These are phyloP conservation scores for Eufriesea mexicana DNA, from an alignment of 1,140 invertebrate genomes.

Conservation along the genomic window DNA sequence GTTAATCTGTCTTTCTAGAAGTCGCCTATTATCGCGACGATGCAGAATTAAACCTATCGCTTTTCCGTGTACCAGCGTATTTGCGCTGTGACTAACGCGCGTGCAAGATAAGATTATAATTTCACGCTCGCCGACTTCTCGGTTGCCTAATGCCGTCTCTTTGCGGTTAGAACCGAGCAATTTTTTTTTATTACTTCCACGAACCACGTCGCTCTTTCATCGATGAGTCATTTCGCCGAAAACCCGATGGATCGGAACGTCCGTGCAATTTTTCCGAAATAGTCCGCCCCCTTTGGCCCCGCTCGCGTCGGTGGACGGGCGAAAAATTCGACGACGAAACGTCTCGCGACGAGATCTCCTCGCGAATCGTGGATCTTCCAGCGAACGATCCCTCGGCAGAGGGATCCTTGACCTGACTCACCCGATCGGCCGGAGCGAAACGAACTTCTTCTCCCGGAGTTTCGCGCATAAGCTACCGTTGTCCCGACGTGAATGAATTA, in stretches of 20 bases:
- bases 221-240: neutral
- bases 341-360: too few species aligned
- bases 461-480: conserved; percentile 47
- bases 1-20: neutral
- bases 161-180: neutral
- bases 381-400: conserved; percentile 27
- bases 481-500: conserved; percentile 60
- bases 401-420: conserved; percentile 53
- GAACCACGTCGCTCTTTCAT: neutral
- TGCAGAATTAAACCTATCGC: conserved; percentile 44
- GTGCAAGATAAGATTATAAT: conserved; percentile 62
- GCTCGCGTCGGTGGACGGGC: neutral
- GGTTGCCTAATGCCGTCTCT: conserved; percentile 46
- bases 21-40: conserved; percentile 33
- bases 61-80: conserved; percentile 41
- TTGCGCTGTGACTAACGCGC: conserved; percentile 58
- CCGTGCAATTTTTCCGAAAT: neutral
- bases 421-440: conserved; percentile 26
- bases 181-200: neutral
- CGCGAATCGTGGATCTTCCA: conserved; percentile 15
- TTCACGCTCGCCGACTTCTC: conserved; percentile 42
- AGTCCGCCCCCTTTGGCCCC: neutral
- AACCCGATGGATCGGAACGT: neutral
- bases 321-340: too few species aligned
- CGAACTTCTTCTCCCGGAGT: conserved; percentile 10